Base-by-base conservation (phyloP, 35 echinoderm and acorn worm species). In the Eucidaris tribuloides region DNA sequence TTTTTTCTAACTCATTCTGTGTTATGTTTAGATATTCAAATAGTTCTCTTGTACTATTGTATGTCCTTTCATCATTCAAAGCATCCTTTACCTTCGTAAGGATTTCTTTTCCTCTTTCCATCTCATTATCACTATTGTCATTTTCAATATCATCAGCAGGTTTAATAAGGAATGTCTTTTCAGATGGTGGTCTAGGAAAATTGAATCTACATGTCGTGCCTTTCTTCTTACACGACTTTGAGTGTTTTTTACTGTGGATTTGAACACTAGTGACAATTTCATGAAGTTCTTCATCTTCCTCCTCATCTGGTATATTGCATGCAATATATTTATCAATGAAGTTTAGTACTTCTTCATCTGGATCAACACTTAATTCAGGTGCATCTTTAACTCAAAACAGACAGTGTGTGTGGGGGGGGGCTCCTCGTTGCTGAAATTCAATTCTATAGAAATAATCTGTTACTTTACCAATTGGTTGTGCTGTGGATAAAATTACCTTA, bases 141-240 rank as follows among this genome's bases (percentile, higher is more conserved):
- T 13, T 14, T 38, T 24, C n/a, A n/a, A n/a, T 37, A 6, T 87
- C 36, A 22, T 36, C 43, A 42, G 6, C 18, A 31, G 78, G 59
- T 81, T 60, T 81, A 5, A 36, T 50, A 82, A 89, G 81, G 59
- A 90, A 95, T 82, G 87, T 90, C 19, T 76, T 14, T 79, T 78
- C 65, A 36, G 60, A 63, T 74, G 82, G 64, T 85, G 58, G 82
- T 72, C 42, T 85, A 25, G 81, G 92, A 65, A 94, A 94, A 71
- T 89, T 85, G 62, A 94, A 94, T 76, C 87, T 65, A 76, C 92
- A 94, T 14, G 43, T 78, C 20, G 48, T 90, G 20, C 92, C 87
- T 31, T 63, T 80, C 66, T 94, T 94, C 46, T 39, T 90, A 42
- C 85, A 94, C 20, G 91, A 89, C 63, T 89, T 94, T 78, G 91